Conservation (phyloP, 2,113 vertebrate species). For the Salvator merianae region DNA sequence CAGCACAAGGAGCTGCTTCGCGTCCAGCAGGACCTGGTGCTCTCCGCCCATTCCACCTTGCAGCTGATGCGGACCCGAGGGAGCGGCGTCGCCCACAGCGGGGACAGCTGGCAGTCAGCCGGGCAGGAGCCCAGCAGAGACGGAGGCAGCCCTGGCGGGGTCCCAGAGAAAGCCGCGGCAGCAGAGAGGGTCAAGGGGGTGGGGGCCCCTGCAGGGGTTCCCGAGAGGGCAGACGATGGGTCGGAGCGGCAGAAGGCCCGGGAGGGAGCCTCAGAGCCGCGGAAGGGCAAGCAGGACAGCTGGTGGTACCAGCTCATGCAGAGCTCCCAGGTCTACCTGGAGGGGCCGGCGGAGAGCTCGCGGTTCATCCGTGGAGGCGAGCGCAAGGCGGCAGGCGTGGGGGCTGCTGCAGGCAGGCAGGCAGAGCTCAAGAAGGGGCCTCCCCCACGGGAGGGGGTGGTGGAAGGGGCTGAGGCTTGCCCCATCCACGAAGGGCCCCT, state of each 20-base stretch:
- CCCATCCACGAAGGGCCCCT: conserved; percentile 67
- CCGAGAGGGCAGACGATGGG: conserved; percentile 66
- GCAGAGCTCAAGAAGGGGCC: conserved; percentile 65
- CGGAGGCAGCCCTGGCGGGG: conserved; percentile 1
- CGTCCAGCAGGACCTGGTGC: conserved; percentile 83
- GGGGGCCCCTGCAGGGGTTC: conserved; percentile 28
- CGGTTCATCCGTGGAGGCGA: conserved; percentile 82
- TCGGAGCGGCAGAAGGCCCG: conserved; percentile 46
- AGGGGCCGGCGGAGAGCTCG: conserved; percentile 79
- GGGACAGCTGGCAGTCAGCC: background rate
- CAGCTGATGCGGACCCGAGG: conserved; percentile 87
- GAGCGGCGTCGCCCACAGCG: conserved; percentile 18
- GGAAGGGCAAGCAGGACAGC: conserved; percentile 82
- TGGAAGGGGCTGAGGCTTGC: conserved; percentile 91
- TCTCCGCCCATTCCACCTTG: conserved; percentile 88
- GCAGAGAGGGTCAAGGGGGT: background rate
- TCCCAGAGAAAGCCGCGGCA: conserved; percentile 35
- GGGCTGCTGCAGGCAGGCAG: background rate
- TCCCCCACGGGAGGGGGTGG: conserved; percentile 88
- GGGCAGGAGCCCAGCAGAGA: background rate
- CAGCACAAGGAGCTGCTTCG: conserved; percentile 91
- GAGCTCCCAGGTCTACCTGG: conserved; percentile 97
- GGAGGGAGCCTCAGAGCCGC: conserved; percentile 51
- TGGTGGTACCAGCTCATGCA: conserved; percentile 99
- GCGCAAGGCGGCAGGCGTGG: conserved; percentile 66